Evolutionary conservation across 2,113 vertebrate genomes (phyloP), one percentile per base, ranked within the genome.

Genomic region (Neodontobutis hainanensis): DNA sequence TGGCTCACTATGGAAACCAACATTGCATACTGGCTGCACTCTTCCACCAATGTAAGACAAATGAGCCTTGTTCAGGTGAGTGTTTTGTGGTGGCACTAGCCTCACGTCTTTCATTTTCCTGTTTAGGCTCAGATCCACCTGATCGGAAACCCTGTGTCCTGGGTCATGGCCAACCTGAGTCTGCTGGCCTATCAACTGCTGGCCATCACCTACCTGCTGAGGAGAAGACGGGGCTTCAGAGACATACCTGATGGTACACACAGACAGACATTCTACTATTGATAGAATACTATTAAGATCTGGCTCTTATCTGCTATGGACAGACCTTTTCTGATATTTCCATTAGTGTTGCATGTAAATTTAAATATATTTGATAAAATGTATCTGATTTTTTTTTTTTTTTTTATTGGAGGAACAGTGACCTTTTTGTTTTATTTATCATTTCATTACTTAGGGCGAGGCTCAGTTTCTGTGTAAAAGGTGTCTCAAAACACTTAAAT

Each of bases 21-120:
- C 79, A 96, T 99, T 0, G 95, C 94, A 2, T 99, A 99, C 90
- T 99, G 97, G 97, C 92, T 99, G 53, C 96, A 99, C 80, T 88
- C 96, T 0, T 92, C 90, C 68, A 95, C 88, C 1, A 95, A 95
- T 6, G 97, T 99, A 82, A 91, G 90, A 40, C 45, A 45, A 1
- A 42, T 51, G 42, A 11, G 15, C 2, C 11, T n/a, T 16, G 8
- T 11, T 8, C 15, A 11, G 11, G 36, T 11, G 16, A 19, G 15
- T 46, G 45, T 44, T 49, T 43, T 68, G 45, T n/a, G 1, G 8
- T 68, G 15, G 83, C 61, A 75, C 65, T 73, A 52, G 15, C 35
- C 56, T 40, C 15, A 58, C 61, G 40, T 73, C 19, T 64, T 15
- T 55, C 12, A 38, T 34, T 5, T 34, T 40, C 8, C 38, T 6